Evolutionary conservation across 2,888 invertebrate genomes (phyloP).

Genomic region (Neoaliturus tenellus): DNA sequence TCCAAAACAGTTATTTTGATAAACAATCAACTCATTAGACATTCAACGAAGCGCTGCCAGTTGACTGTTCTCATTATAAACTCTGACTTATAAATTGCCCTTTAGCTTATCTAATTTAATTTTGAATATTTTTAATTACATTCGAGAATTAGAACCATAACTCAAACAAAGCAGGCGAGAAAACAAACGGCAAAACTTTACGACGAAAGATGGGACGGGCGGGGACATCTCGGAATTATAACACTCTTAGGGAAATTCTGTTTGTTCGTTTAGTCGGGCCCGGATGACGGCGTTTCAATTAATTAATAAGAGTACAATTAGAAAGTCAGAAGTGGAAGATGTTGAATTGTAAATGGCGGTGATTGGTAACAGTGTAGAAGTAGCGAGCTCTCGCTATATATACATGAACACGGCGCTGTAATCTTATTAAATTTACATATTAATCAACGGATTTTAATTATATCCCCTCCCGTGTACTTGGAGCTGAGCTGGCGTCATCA

Average conservation of each 20-base stretch:
- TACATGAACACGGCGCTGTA: slow-evolving; percentile 81
- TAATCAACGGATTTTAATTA: slow-evolving; percentile 99
- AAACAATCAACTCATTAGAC: neutral
- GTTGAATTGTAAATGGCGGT: slow-evolving; percentile 54
- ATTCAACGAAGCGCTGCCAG: neutral
- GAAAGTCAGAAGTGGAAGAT: slow-evolving; percentile 54
- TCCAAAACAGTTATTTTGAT: too few relatives aligned
- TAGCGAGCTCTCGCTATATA: slow-evolving; percentile 64
- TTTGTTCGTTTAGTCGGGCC: slow-evolving; percentile 48
- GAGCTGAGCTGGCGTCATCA: slow-evolving; percentile 78
- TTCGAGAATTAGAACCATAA: slow-evolving; percentile 48
- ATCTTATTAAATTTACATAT: slow-evolving; percentile 99
- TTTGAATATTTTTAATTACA: slow-evolving; percentile 52
- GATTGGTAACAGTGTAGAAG: slow-evolving; percentile 53
- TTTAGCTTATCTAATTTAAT: slow-evolving; percentile 37
- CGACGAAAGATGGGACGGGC: slow-evolving; percentile 21
- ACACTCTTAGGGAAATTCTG: slow-evolving; percentile 52
- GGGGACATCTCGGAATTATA: slow-evolving; percentile 53
- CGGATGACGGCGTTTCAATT: slow-evolving; percentile 50
- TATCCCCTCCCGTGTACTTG: slow-evolving; percentile 76
- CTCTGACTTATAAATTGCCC: neutral
- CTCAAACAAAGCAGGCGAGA: slow-evolving; percentile 40
- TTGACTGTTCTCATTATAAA: neutral
- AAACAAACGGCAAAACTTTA: slow-evolving; percentile 48
- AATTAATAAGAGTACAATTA: slow-evolving; percentile 53